Percentiles rank a stretch among this genome's conserved stretches.
These are phyloP conservation scores for Tetramorium parvispinum DNA, from an alignment of 1,140 invertebrate genomes.

Conservation along the genomic window DNA sequence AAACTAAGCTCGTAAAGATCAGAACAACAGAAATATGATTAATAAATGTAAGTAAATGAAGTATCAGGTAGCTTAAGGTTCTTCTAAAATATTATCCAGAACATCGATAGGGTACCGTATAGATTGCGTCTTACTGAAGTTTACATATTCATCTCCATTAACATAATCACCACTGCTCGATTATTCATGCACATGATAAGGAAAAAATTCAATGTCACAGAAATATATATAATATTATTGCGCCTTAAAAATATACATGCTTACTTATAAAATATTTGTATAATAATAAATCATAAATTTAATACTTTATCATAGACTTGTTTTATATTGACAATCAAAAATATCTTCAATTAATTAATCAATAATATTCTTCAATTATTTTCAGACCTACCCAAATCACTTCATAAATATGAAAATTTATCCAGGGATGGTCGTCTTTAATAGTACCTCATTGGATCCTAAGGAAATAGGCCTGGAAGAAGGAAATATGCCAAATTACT, in stretches of 20 bases:
- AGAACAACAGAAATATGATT: not conserved
- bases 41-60: not conserved
- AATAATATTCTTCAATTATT: not conserved
- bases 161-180: not conserved
- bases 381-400: not conserved
- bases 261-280: not conserved
- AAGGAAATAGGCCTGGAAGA: not conserved
- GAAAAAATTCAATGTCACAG: not conserved
- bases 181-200: not conserved
- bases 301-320: not conserved
- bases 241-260: not conserved
- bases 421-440: not conserved
- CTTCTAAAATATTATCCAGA: not conserved
- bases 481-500: not conserved
- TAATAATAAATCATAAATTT: not conserved
- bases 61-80: not conserved
- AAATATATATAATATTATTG: not conserved
- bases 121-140: not conserved
- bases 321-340: not conserved
- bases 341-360: not conserved
- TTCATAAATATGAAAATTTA: constrained; percentile 2
- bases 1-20: not conserved
- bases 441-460: not conserved
- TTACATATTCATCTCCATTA: not conserved
- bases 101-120: not conserved